Evolutionary conservation across 53 echinoderm and acorn worm species (phyloP), one percentile per base, ranked within the genome.

Genomic region (Apostichopus leukothele): DNA sequence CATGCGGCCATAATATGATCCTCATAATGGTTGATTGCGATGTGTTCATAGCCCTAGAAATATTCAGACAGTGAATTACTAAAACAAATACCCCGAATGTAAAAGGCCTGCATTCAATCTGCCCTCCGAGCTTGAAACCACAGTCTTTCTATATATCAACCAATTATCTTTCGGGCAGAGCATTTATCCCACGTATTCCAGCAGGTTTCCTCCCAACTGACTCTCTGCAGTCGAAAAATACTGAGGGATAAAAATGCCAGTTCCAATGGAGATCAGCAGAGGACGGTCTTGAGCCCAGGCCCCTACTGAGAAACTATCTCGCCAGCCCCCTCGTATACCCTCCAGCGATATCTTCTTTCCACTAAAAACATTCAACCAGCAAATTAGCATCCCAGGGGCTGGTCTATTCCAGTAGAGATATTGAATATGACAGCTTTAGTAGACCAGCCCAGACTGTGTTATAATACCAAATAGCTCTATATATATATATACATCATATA

Each of bases 231-330:
- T 71, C 6, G 71, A 19, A 6, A n/a, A 18, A 81, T 18, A 81
- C n/a, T 21, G n/a, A 81, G 20, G 51, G 79, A 16, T 39, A 39
- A 53, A 79, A 19, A 79, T 79, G 79, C 51, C 79, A 79, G n/a
- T 51, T 51, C 51, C 51, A 79, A 81, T 81, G 81, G 20, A 59
- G 81, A 81, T 81, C 81, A 81, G n/a, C 59, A 21, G 81, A 81
- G 20, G 81, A 55, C 53, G 81, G 60, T 55, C 81, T 39, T 81
- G 81, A 81, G 51, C 81, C 21, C 39, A 39, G 81, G 81, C 81
- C 81, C 81, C 81, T 81, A 81, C 81, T 81, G 81, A 59, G 81
- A 81, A 81, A 81, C 55, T 55, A 81, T 81, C 81, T 81, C 59
- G 19, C 81, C 18, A 59, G 81, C 55, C 81, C 81, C 81, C 81